Evolutionary conservation across 2,888 invertebrate species (phyloP), one percentile per base, ranked within the genome.

Genomic region (Oscheius sp.): DNA sequence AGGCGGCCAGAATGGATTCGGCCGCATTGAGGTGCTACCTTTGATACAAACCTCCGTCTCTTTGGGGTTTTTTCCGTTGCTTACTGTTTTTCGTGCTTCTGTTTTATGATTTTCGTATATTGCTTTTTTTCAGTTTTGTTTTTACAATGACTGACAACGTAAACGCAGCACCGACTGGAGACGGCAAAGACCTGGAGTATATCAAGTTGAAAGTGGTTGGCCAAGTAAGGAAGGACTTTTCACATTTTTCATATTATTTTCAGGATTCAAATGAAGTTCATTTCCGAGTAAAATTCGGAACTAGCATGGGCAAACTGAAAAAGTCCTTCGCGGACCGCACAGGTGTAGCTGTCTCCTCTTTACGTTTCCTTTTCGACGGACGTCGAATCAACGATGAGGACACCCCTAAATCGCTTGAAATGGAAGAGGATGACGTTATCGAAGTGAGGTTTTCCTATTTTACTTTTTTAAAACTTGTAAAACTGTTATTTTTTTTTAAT

Each of bases 251-350:
- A 35, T 58, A 18, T 35, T 18, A 9, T 21, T 78, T 86, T 61
- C 75, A 87, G 87, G 87, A 87, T 74, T 81, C 92, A 81, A 92
- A 92, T 87, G 93, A 93, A 90, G 92, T 93, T 74, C 93, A 93
- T 87, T 93, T 93, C 89, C 91, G 92, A 87, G 93, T 93, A 69
- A 93, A 93, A 89, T 92, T 92, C 92, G 92, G 92, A 64, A 93
- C 93, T 68, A 91, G 91, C 84, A 92, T 93, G 92, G 92, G 92
- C 29, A 93, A 93, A 88, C 89, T 93, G 82, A 93, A 93, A 89
- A 92, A 93, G 87, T 92, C 92, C 0, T 93, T 93, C 89, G 92
- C 92, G 85, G 93, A 93, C 87, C 90, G 93, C 86, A 92, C 92
- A 89, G 92, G 92, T 73, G 92, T 92, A 53, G 92, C 92, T 58